Conservation (phyloP, 1,140 invertebrate species). For the Drosophila athabasca region DNA sequence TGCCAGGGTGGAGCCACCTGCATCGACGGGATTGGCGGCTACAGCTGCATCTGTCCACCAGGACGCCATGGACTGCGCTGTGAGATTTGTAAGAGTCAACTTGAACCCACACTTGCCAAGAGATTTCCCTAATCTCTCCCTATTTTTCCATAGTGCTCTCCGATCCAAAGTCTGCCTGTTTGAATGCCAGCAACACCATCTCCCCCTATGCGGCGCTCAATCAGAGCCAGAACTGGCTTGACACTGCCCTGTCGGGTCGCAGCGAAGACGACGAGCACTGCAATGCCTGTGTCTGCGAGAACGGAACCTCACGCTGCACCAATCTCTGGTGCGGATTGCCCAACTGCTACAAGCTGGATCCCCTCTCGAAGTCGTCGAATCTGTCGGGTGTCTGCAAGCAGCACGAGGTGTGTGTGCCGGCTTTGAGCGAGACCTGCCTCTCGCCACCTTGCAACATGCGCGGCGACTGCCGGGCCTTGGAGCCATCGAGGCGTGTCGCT, state of each 20-base stretch:
- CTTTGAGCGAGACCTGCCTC: conserved; percentile 90
- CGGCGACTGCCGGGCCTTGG: conserved; percentile 91
- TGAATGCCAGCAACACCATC: conserved; percentile 69
- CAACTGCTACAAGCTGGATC: conserved; percentile 88
- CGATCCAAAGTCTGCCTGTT: conserved; percentile 77
- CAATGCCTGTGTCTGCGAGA: conserved; percentile 91
- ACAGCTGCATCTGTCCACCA: conserved; percentile 91
- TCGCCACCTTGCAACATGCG: conserved; percentile 90
- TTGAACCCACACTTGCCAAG: neutral
- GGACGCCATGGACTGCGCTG: conserved; percentile 90
- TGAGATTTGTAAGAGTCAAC: conserved; percentile 84
- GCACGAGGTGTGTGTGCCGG: conserved; percentile 88
- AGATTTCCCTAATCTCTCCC: neutral
- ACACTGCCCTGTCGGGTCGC: conserved; percentile 56
- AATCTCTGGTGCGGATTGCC: conserved; percentile 92
- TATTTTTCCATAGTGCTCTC: conserved; percentile 66
- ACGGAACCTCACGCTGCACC: conserved; percentile 90
- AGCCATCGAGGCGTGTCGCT: conserved; percentile 89
- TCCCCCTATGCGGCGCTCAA: conserved; percentile 76
- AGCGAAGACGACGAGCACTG: conserved; percentile 90
- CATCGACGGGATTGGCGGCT: conserved; percentile 89
- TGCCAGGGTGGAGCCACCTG: conserved; percentile 94
- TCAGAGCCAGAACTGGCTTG: conserved; percentile 67
- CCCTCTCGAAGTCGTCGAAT: conserved; percentile 84
- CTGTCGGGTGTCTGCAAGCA: conserved; percentile 83